A percentile compares a stretch with the other conserved stretches of the same genome.
These are phyloP conservation scores for Dicrurus megarhynchus DNA, from an alignment of 2,113 vertebrate species.

Conservation along the genomic window DNA sequence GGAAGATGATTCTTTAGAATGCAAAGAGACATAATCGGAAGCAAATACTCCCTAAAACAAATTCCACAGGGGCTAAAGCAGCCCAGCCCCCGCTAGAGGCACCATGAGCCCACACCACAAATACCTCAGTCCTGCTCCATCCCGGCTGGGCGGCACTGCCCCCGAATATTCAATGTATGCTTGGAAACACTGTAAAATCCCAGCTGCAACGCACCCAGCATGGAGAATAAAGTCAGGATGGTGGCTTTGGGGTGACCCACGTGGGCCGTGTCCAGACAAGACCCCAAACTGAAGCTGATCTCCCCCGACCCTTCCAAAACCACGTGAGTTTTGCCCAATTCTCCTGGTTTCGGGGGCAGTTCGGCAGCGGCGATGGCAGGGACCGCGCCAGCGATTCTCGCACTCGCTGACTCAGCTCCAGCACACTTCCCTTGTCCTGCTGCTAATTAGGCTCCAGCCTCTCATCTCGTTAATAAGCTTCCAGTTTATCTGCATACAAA, in stretches of 20 bases:
- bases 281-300: rapidly evolving
- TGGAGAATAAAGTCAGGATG: rapidly evolving
- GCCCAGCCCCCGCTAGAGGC: neutral
- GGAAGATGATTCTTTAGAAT: neutral
- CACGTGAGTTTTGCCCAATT: rapidly evolving
- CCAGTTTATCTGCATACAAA: constrained; percentile 69
- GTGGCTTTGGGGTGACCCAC: neutral
- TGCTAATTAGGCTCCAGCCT: constrained; percentile 75
- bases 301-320: rapidly evolving
- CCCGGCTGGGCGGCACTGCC: neutral
- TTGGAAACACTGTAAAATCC: neutral
- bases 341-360: neutral
- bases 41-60: neutral
- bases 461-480: constrained; percentile 76
- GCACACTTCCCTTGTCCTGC: constrained; percentile 14
- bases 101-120: neutral
- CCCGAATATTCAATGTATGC: neutral
- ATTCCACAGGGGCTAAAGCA: neutral
- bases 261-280: rapidly evolving
- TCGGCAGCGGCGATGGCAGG: neutral
- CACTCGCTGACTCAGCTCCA: constrained; percentile 74
- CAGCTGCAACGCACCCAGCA: rapidly evolving
- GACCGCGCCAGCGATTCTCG: constrained; percentile 10
- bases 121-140: neutral
- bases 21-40: neutral